Conservation (phyloP, 2,888 invertebrate genomes). For the Lymantria monacha region DNA sequence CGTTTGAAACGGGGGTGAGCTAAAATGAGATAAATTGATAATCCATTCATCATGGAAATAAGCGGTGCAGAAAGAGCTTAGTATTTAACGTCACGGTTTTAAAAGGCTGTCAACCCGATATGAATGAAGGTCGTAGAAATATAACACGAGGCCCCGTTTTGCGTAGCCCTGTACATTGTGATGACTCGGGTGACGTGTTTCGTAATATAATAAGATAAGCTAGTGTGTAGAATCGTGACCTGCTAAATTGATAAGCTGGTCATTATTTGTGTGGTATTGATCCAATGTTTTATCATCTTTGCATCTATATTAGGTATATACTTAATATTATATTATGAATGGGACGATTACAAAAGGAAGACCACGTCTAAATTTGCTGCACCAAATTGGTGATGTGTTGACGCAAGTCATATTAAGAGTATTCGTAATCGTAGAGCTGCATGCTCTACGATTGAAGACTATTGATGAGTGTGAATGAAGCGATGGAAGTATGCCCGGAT, state of each 20-base stretch:
- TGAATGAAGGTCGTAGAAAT: constrained; percentile 3
- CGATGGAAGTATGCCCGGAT: no score
- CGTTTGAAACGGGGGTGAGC: constrained; percentile 22
- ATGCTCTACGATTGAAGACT: no score
- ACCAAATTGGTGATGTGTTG: no score
- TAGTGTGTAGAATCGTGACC: constrained; percentile 2
- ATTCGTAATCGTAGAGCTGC: no score
- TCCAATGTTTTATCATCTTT: no score
- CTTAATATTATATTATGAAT: no score
- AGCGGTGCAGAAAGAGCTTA: constrained; percentile 1
- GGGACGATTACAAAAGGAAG: no score
- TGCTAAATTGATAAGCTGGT: background rate
- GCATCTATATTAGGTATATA: no score
- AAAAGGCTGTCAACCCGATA: constrained; percentile 2
- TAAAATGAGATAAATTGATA: constrained; percentile 5
- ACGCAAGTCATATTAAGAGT: no score
- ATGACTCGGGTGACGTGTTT: background rate
- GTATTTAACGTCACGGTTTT: background rate
- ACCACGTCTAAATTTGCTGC: no score
- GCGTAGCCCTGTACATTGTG: constrained; percentile 1
- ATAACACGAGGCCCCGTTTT: background rate
- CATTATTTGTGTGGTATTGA: background rate
- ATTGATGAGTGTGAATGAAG: no score
- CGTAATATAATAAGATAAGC: background rate
- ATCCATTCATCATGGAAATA: constrained; percentile 1